phyloP scores from a whole-genome alignment of 2,888 invertebrate genomes.

The Belgica antarctica region DNA sequence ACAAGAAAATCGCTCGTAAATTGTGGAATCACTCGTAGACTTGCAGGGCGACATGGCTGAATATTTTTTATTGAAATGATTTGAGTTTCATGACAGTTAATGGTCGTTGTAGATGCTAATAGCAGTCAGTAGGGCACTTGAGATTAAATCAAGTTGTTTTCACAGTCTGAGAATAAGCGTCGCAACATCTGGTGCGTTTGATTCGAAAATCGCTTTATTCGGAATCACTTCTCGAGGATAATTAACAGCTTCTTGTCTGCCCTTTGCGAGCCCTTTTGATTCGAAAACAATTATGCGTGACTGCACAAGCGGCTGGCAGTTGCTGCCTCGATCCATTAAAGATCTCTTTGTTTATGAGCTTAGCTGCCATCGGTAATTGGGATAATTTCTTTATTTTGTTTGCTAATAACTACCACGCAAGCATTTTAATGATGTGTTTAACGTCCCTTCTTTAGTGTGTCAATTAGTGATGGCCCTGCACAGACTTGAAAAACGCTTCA shows the following conservation, averaged over 20 bases:
- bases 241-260: background rate
- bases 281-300: constrained; percentile 13
- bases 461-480: background rate
- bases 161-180: background rate
- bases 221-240: background rate
- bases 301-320: background rate
- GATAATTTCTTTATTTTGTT: constrained; percentile 36
- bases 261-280: background rate
- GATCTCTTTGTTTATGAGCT: background rate
- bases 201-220: constrained; percentile 1
- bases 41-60: background rate
- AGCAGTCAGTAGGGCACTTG: background rate
- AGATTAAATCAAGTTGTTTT: constrained; percentile 5
- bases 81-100: constrained; percentile 13
- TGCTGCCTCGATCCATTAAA: constrained; percentile 5
- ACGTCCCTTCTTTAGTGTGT: background rate
- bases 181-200: background rate
- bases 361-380: constrained; percentile 21
- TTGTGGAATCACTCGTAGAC: background rate
- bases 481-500: background rate
- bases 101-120: constrained; percentile 8
- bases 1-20: background rate
- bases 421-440: constrained; percentile 16
- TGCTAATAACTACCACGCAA: background rate
- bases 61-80: constrained; percentile 1